phyloP scores from a whole-genome alignment of 2,888 invertebrate species.

The Drosophila acutilabella region DNA sequence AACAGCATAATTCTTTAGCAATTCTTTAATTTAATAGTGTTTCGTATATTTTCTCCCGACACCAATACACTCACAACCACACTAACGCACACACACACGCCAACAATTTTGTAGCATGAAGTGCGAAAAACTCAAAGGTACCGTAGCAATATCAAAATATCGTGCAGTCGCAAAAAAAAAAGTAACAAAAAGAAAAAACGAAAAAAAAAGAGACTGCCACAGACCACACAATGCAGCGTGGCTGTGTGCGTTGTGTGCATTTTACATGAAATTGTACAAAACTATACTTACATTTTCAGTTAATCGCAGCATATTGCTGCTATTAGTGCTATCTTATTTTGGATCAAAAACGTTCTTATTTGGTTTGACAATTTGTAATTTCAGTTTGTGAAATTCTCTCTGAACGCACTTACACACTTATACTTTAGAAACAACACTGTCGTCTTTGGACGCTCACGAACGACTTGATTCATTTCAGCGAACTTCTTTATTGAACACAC shows the following conservation, averaged over 20 bases:
- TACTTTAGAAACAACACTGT: slow-evolving; percentile 56
- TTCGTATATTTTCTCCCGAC: slow-evolving; percentile 28
- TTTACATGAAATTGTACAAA: slow-evolving; percentile 33
- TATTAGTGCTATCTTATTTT: slow-evolving; percentile 47
- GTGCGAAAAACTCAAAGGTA: slow-evolving; percentile 48
- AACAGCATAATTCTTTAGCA: slow-evolving; percentile 21
- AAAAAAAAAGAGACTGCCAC: slow-evolving; percentile 55
- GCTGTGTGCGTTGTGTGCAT: slow-evolving; percentile 33
- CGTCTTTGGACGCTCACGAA: not conserved
- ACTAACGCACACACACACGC: slow-evolving; percentile 19
- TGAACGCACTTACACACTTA: slow-evolving; percentile 55
- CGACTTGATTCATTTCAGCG: not conserved
- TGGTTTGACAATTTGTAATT: slow-evolving; percentile 54
- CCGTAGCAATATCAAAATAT: slow-evolving; percentile 57
- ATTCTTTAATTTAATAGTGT: slow-evolving; percentile 25
- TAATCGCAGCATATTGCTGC: slow-evolving; percentile 45
- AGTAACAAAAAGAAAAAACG: slow-evolving; percentile 44
- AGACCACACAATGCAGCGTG: slow-evolving; percentile 55
- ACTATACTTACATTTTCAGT: slow-evolving; percentile 46
- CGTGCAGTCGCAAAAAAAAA: slow-evolving; percentile 58
- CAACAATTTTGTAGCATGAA: slow-evolving; percentile 32
- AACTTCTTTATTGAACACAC: not conserved
- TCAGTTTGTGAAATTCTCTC: slow-evolving; percentile 58
- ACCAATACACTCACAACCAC: slow-evolving; percentile 29
- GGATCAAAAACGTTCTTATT: slow-evolving; percentile 59